phyloP scores from a whole-genome alignment of 2,113 vertebrate genomes.

The Regulus satrapa region DNA sequence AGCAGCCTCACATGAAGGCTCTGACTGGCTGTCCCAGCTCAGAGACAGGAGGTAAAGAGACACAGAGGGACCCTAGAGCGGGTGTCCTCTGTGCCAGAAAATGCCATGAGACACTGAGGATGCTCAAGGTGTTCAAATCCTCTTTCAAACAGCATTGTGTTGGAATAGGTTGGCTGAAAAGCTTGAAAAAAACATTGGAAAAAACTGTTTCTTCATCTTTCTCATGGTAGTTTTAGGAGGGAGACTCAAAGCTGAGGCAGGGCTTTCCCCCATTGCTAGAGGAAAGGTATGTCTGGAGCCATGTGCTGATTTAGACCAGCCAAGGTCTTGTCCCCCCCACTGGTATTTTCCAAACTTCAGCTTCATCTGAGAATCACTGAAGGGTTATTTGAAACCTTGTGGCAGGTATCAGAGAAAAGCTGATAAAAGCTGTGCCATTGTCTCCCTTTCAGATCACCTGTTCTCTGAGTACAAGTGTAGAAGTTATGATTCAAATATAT shows the following conservation, averaged over 20 bases:
- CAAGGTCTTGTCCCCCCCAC: background rate
- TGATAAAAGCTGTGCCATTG: background rate
- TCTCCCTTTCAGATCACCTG: background rate
- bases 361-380: background rate
- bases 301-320: background rate
- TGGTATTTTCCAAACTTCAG: background rate
- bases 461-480: background rate
- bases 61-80: background rate
- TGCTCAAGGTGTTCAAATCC: background rate
- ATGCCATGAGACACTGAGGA: background rate
- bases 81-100: background rate
- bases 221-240: background rate
- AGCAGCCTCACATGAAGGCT: background rate
- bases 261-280: background rate
- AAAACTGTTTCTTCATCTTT: background rate
- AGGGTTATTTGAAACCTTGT: background rate
- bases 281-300: background rate
- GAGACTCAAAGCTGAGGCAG: background rate
- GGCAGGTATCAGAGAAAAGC: background rate
- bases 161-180: background rate
- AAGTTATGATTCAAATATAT: conserved; percentile 29
- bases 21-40: background rate
- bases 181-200: background rate
- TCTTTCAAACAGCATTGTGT: background rate
- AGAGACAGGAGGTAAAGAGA: background rate